Conservation (phyloP, 2,888 invertebrate genomes). For the Odontocerum albicorne region DNA sequence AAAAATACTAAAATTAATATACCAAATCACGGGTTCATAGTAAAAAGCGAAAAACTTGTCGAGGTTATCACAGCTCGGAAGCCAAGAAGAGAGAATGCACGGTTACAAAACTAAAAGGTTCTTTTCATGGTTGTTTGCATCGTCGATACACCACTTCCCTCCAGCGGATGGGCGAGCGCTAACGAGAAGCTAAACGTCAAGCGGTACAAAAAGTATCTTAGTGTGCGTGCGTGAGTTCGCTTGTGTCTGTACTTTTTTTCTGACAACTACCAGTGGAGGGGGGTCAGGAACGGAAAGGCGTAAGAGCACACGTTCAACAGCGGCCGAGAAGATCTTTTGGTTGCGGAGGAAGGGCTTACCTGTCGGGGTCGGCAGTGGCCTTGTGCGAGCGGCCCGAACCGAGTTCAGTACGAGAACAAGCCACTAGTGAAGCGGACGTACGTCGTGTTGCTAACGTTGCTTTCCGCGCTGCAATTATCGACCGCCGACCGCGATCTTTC, state of each 20-base stretch:
- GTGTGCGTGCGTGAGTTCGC: slow-evolving; percentile 50
- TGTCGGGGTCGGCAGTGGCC: slow-evolving; percentile 62
- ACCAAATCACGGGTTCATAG: background rate
- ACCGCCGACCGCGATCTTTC: slow-evolving; percentile 27
- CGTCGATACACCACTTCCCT: slow-evolving; percentile 10
- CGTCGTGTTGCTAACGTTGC: slow-evolving; percentile 43
- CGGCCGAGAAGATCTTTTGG: slow-evolving; percentile 38
- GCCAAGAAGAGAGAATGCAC: background rate
- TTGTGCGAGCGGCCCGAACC: slow-evolving; percentile 60
- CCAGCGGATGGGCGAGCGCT: slow-evolving; percentile 30
- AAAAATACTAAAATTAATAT: background rate
- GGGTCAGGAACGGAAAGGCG: slow-evolving; percentile 34
- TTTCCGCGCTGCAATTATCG: slow-evolving; percentile 36
- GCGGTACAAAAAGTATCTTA: slow-evolving; percentile 56
- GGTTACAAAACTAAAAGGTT: too few relatives aligned
- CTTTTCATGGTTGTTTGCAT: slow-evolving; percentile 8
- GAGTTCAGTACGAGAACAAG: slow-evolving; percentile 58
- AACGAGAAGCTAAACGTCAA: slow-evolving; percentile 39
- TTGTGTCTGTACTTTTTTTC: slow-evolving; percentile 47
- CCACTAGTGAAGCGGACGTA: slow-evolving; percentile 45
- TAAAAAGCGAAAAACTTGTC: background rate
- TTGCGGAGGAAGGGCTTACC: slow-evolving; percentile 51
- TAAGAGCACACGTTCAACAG: slow-evolving; percentile 37
- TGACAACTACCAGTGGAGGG: slow-evolving; percentile 48
- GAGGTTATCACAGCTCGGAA: background rate